Percentiles rank a stretch among this genome's conserved stretches.
phyloP scores from a whole-genome alignment of 2,113 vertebrate genomes.

The Platichthys flesus region DNA sequence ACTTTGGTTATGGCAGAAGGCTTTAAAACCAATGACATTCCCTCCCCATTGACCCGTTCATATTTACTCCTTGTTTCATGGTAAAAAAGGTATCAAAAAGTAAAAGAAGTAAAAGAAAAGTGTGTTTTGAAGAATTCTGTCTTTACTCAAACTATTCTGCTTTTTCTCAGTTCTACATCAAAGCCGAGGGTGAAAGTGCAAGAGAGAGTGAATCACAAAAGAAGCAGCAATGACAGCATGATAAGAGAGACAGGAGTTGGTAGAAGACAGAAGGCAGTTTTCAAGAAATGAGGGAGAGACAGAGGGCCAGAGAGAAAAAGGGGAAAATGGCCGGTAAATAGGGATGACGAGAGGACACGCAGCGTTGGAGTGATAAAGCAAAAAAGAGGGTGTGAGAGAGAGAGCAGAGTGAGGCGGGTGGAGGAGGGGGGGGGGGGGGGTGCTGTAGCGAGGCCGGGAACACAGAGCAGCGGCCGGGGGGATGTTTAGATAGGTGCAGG shows the following conservation, averaged over 20 bases:
- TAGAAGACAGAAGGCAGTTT: neutral
- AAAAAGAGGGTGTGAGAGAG: slow-evolving; percentile 66
- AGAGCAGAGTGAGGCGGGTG: slow-evolving; percentile 26
- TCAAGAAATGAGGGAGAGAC: slow-evolving; percentile 10
- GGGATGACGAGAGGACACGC: slow-evolving; percentile 27
- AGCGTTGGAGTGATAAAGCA: slow-evolving; percentile 34
- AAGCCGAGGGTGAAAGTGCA: slow-evolving; percentile 15
- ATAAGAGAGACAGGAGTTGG: neutral
- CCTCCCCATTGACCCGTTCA: neutral
- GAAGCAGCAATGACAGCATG: slow-evolving; percentile 3
- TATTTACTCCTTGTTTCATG: neutral
- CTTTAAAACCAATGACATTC: neutral
- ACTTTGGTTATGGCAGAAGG: neutral
- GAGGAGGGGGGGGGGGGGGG: slow-evolving; percentile 32
- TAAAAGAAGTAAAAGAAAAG: too few species aligned
- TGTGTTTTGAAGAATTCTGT: neutral
- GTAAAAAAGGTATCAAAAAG: too few species aligned
- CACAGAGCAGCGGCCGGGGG: slow-evolving; percentile 83
- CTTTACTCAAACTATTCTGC: neutral
- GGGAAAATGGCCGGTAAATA: slow-evolving; percentile 3
- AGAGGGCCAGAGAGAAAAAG: slow-evolving; percentile 4
- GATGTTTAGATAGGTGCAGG: slow-evolving; percentile 89
- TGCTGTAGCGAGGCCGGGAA: slow-evolving; percentile 78
- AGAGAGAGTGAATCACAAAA: slow-evolving; percentile 20
- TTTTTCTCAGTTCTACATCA: slow-evolving; percentile 19